These are phyloP conservation scores for Callionymus lyra DNA, from an alignment of 2,113 vertebrate species.

Conservation along the genomic window DNA sequence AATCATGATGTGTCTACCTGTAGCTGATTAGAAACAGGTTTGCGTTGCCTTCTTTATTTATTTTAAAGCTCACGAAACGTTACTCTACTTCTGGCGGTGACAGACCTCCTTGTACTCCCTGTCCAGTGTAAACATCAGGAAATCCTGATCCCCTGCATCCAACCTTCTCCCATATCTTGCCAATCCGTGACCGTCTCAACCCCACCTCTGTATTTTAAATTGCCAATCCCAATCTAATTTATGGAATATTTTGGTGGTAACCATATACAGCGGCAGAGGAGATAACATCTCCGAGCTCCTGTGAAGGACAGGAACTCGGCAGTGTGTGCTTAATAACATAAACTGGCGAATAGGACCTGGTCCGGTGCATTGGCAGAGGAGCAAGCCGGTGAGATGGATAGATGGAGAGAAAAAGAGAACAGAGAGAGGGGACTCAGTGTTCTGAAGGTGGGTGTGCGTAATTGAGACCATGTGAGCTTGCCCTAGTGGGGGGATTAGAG, in stretches of 20 bases:
- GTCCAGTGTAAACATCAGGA: conserved; percentile 63
- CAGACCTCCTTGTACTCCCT: conserved; percentile 51
- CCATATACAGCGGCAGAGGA: conserved; percentile 76
- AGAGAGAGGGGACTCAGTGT: conserved; percentile 69
- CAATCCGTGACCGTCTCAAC: conserved; percentile 43
- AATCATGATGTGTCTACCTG: too few relatives aligned
- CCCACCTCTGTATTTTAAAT: conserved; percentile 62
- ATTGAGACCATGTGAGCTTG: conserved; percentile 98
- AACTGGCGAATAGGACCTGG: conserved; percentile 75
- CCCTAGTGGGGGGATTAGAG: conserved; percentile 82
- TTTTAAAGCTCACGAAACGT: too few relatives aligned
- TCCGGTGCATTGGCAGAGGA: conserved; percentile 73
- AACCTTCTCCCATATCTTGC: conserved; percentile 23
- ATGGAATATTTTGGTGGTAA: conserved; percentile 91
- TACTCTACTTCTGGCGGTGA: conserved; percentile 38
- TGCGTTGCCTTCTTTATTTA: conserved; percentile 42
- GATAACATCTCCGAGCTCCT: conserved; percentile 97
- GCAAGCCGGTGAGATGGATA: conserved; percentile 56
- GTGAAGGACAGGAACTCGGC: conserved; percentile 95
- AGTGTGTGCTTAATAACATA: conserved; percentile 94
- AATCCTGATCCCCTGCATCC: conserved; percentile 50
- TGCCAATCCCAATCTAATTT: conserved; percentile 85
- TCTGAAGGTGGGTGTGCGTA: conserved; percentile 81
- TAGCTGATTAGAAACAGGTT: conserved; percentile 58
- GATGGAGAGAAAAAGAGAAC: conserved; percentile 35